These are phyloP conservation scores for Stenichneumon culpator DNA, from an alignment of 2,888 invertebrate genomes.

Conservation along the genomic window DNA sequence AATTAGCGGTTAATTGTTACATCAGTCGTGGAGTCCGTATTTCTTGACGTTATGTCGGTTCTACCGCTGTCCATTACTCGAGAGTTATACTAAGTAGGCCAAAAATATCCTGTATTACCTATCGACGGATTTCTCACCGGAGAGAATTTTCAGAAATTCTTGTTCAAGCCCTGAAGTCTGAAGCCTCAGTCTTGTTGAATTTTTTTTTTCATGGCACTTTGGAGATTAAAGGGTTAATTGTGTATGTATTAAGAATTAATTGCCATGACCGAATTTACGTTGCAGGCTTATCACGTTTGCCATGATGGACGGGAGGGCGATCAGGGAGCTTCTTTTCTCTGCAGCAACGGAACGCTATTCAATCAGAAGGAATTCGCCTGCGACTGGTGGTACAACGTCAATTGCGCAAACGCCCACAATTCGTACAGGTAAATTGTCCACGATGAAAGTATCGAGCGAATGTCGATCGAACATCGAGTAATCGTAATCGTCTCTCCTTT, in stretches of 20 bases:
- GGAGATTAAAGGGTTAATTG: background rate
- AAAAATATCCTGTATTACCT: background rate
- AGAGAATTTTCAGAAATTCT: background rate
- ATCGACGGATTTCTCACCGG: background rate
- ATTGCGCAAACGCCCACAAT: slow-evolving; percentile 91
- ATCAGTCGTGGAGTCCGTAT: slow-evolving; percentile 32
- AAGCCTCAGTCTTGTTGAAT: background rate
- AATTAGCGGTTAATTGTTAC: slow-evolving; percentile 54
- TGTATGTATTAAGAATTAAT: background rate
- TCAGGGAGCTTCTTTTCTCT: slow-evolving; percentile 93
- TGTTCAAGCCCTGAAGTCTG: background rate
- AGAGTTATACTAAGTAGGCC: too few relatives aligned
- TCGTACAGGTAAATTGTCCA: slow-evolving; percentile 89
- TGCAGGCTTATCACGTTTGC: slow-evolving; percentile 94
- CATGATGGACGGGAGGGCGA: slow-evolving; percentile 95
- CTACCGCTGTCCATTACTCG: slow-evolving; percentile 24
- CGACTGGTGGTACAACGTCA: slow-evolving; percentile 97
- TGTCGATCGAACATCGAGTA: slow-evolving; percentile 4
- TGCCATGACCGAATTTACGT: background rate
- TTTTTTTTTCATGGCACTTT: background rate
- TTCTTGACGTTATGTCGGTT: slow-evolving; percentile 26
- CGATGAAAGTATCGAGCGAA: background rate
- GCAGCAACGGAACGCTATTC: slow-evolving; percentile 95
- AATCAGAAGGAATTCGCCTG: slow-evolving; percentile 95
- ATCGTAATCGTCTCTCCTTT: slow-evolving; percentile 69